Conservation (phyloP, 2,797 vertebrate species). For the Ibycter americanus region DNA sequence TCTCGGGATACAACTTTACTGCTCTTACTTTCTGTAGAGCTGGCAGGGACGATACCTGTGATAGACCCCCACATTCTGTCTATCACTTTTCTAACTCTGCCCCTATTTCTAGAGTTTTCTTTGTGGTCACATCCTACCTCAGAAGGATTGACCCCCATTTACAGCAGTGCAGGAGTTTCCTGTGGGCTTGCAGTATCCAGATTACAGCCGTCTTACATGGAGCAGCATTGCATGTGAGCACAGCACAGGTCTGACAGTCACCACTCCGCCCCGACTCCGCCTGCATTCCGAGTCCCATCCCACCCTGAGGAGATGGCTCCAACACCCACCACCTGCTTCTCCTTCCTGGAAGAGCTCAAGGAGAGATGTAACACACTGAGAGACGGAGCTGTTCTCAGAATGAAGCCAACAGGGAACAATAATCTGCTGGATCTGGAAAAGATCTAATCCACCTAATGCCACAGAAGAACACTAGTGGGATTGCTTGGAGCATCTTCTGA, state of each 20-base stretch:
- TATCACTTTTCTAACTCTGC: neutral
- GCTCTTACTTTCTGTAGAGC: neutral
- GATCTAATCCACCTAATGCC: neutral
- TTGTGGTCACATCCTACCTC: neutral
- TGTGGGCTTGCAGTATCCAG: neutral
- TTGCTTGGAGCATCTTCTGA: neutral
- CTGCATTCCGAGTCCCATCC: neutral
- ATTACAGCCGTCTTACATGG: neutral
- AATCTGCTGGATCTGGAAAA: neutral
- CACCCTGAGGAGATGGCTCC: neutral
- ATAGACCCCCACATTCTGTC: neutral
- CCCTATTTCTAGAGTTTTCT: neutral
- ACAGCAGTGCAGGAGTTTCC: neutral
- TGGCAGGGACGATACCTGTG: neutral
- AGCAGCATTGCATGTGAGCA: neutral
- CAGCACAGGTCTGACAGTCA: neutral
- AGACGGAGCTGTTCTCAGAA: neutral
- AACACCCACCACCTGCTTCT: neutral
- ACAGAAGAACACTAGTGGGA: neutral
- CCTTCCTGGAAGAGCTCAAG: neutral
- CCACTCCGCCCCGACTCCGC: accelerated
- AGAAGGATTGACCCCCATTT: neutral
- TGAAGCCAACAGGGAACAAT: neutral
- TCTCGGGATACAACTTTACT: neutral
- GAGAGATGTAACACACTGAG: neutral